phyloP scores from a whole-genome alignment of 2,113 vertebrate species.

The crab-eating macaque (Macaca fascicularis) region T2T-MFA8v1.1 NC_088377.1:135720501-135721000 shows the following conservation, averaged over 20 bases:
- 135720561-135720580: not conserved
- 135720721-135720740: not conserved
- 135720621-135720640: not conserved
- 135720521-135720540: not conserved
- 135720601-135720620: not conserved
- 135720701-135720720: not conserved
- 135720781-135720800: not conserved
- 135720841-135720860: not conserved
- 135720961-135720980: not conserved
- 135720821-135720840: not conserved
- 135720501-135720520: not conserved
- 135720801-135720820: not conserved
- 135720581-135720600: not conserved
- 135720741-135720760: not conserved
- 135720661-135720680: not conserved
- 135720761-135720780: not conserved
- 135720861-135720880: accelerated
- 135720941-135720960: not conserved
- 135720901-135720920: too few species aligned
- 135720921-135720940: not conserved
- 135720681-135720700: not conserved
- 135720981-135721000: not conserved
- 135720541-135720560: not conserved
- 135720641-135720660: not conserved
- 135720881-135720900: not conserved